Evolutionary conservation across 2,113 vertebrate genomes (phyloP), one percentile per base, ranked within the genome.

Genomic region (Actenoides hombroni): DNA sequence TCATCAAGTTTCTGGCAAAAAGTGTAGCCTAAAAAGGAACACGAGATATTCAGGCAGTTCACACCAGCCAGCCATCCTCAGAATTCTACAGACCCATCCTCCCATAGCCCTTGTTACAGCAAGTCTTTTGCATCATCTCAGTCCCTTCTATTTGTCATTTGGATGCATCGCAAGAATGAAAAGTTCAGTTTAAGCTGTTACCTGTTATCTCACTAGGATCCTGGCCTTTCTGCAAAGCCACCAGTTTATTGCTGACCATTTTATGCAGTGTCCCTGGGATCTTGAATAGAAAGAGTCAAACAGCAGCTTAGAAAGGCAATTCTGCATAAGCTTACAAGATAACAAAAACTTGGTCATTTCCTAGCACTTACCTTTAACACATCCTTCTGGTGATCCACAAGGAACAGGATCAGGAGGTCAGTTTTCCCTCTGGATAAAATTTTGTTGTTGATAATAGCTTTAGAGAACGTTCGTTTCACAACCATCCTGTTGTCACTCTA

Each of bases 401-500:
- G 98, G 94, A 99, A 99, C 74, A 99, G 98, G 90, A 99, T 98
- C 90, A 99, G 98, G 94, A 99, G 98, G 94, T 99, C 99, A 81
- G 99, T 99, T 94, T 99, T 99, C 87, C 99, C 99, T 97, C 99
- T 99, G 63, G 99, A 98, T 93, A 99, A 98, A 90, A 97, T 98
- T 95, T 98, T 98, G 74, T 99, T 99, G 96, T 99, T 98, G 93
- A 99, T 98, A 49, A 99, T 98, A 69, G 99, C 98, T 96, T 98
- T 99, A 35, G 99, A 98, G 92, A 99, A 99, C 0, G 98, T 98
- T 96, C 99, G 98, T 97, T 99, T 99, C 95, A 99, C 99, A 49
- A 99, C 98, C 99, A 99, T 99, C 90, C 99, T 97, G 97, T 99
- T 99, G 93, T 99, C 99, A 67, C 99, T 98, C 99, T 99, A 78